Conservation (phyloP, 2,113 vertebrate species). For the Cyphomyrus discorhynchus region DNA sequence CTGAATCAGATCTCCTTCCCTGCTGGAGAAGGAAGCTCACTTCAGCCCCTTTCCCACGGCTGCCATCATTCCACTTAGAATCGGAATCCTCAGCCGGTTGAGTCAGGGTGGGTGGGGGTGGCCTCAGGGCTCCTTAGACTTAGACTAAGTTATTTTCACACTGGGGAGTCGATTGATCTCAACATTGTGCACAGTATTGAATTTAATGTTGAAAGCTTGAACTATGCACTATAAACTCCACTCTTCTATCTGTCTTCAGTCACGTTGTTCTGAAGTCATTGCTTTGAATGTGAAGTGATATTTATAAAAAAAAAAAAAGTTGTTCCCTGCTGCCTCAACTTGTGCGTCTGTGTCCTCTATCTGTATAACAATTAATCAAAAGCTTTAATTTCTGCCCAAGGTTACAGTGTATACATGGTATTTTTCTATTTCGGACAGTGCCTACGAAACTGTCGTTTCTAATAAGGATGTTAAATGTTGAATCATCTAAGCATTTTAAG, state of each 20-base stretch:
- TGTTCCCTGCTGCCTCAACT: neutral
- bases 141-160: neutral
- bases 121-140: neutral
- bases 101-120: neutral
- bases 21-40: neutral
- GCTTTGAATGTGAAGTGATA: constrained; percentile 3
- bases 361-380: constrained; percentile 3
- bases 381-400: neutral
- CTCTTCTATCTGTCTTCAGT: neutral
- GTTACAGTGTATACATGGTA: neutral
- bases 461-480: neutral
- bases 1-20: neutral
- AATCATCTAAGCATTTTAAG: neutral
- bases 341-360: neutral
- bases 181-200: neutral
- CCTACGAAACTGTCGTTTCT: constrained; percentile 16
- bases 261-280: neutral
- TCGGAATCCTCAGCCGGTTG: neutral
- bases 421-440: constrained; percentile 13
- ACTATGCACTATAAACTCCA: constrained; percentile 12
- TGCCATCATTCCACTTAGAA: neutral
- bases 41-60: neutral
- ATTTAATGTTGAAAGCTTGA: neutral
- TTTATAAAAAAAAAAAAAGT: neutral
- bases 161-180: neutral